Percentiles rank a stretch among this genome's conserved stretches.
These are phyloP conservation scores for Saguinus midas DNA, from an alignment of 2,113 vertebrate genomes.

Conservation along the genomic window DNA sequence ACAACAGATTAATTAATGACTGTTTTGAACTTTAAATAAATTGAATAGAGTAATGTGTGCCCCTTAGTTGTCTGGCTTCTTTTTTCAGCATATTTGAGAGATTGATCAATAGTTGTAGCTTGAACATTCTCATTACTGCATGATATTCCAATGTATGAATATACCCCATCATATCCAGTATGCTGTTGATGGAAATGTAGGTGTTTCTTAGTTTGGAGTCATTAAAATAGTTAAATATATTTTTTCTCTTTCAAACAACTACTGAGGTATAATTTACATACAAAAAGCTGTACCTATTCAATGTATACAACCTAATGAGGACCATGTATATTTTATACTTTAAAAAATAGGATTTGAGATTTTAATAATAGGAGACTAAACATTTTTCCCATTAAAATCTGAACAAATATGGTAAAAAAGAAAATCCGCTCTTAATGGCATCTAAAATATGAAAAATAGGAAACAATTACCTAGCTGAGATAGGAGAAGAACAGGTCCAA, in stretches of 20 bases:
- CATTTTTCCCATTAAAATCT: not conserved
- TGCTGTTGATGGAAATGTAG: not conserved
- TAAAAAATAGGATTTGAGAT: not conserved
- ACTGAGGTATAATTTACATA: not conserved
- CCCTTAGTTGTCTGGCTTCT: not conserved
- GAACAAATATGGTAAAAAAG: not conserved
- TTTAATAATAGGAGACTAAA: constrained; percentile 28
- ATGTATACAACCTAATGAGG: not conserved
- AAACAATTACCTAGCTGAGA: not conserved
- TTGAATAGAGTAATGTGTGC: not conserved
- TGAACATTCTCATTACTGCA: not conserved
- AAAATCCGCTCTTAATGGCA: not conserved
- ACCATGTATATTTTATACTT: not conserved
- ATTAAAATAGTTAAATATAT: constrained; percentile 8
- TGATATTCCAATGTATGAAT: not conserved
- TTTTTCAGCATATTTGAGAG: not conserved
- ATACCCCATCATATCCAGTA: not conserved
- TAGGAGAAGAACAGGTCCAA: not conserved
- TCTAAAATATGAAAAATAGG: not conserved
- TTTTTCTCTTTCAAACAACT: not conserved
- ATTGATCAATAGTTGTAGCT: not conserved
- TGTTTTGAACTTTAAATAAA: constrained; percentile 23
- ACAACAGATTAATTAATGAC: not conserved
- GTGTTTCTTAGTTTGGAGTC: not conserved
- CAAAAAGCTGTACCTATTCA: not conserved